phyloP scores from a whole-genome alignment of 2,797 vertebrate genomes.

The Falco berigora region DNA sequence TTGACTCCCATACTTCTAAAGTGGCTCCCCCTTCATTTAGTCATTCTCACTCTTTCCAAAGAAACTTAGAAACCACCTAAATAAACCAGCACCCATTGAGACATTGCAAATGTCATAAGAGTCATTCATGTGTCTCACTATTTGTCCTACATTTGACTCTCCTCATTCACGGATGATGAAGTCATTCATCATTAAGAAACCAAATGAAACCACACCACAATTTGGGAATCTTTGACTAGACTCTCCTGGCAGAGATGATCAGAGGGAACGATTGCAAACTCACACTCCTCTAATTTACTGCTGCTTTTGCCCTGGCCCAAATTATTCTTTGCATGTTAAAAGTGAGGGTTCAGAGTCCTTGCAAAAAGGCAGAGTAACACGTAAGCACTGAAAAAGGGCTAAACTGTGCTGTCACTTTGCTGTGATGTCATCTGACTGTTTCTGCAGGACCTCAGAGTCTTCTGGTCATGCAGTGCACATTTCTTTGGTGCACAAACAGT shows the following conservation, averaged over 20 bases:
- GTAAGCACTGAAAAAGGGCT: not conserved
- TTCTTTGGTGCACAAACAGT: not conserved
- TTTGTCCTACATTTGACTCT: slow-evolving; percentile 56
- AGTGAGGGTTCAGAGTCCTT: not conserved
- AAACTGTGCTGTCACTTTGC: not conserved
- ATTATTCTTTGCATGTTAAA: not conserved
- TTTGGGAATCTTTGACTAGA: slow-evolving; percentile 46
- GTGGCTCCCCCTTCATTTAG: slow-evolving; percentile 9
- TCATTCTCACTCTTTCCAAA: slow-evolving; percentile 61
- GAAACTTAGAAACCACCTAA: slow-evolving; percentile 64
- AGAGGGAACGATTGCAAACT: slow-evolving; percentile 6
- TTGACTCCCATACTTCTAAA: not conserved
- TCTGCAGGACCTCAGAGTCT: not conserved
- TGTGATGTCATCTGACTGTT: not conserved
- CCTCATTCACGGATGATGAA: slow-evolving; percentile 63
- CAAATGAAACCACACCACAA: slow-evolving; percentile 38
- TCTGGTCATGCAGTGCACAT: not conserved
- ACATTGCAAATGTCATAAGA: slow-evolving; percentile 60
- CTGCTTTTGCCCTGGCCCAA: not conserved
- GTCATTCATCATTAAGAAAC: slow-evolving; percentile 61
- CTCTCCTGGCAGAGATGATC: not conserved
- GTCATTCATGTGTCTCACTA: slow-evolving; percentile 63
- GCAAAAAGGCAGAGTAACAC: not conserved
- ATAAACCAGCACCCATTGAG: slow-evolving; percentile 57
- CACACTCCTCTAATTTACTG: slow-evolving; percentile 3